A percentile compares a stretch with the other conserved stretches of the same genome.
These are phyloP conservation scores for Ligdia adustata DNA, from an alignment of 2,888 invertebrate genomes.

Conservation along the genomic window DNA sequence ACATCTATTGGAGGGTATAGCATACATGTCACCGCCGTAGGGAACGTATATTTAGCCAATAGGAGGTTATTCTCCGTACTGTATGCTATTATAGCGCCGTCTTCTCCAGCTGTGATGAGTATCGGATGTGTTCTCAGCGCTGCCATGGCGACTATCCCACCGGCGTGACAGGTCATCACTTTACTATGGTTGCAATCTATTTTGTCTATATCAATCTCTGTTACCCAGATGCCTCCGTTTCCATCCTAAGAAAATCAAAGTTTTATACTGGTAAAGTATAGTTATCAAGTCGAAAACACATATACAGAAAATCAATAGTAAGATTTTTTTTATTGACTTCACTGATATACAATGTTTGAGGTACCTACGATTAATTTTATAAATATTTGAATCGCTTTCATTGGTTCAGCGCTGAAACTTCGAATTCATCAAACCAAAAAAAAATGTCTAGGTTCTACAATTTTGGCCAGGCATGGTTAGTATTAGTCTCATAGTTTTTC, in stretches of 20 bases:
- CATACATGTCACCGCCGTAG: constrained; percentile 81
- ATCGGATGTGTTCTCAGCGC: constrained; percentile 88
- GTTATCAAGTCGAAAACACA: too few species aligned
- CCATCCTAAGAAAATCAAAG: constrained; percentile 86
- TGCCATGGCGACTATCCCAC: constrained; percentile 87
- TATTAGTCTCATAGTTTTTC: too few species aligned
- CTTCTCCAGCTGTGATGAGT: constrained; percentile 88
- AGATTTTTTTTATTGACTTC: too few species aligned
- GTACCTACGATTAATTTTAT: too few species aligned
- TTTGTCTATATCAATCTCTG: constrained; percentile 75
- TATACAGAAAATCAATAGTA: too few species aligned
- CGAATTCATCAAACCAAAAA: too few species aligned
- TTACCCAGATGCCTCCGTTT: constrained; percentile 89
- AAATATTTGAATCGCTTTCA: too few species aligned
- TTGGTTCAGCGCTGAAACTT: too few species aligned
- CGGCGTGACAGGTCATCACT: constrained; percentile 89
- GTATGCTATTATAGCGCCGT: constrained; percentile 89
- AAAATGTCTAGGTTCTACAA: too few species aligned
- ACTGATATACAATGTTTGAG: too few species aligned
- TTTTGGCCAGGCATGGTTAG: too few species aligned
- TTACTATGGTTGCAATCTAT: constrained; percentile 67
- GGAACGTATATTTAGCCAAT: constrained; percentile 83
- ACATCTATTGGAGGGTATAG: constrained; percentile 90
- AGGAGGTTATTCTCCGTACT: constrained; percentile 85
- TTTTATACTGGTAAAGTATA: too few species aligned